Base-by-base conservation (phyloP, 2,797 vertebrate genomes). In the Fratercula arctica region DNA sequence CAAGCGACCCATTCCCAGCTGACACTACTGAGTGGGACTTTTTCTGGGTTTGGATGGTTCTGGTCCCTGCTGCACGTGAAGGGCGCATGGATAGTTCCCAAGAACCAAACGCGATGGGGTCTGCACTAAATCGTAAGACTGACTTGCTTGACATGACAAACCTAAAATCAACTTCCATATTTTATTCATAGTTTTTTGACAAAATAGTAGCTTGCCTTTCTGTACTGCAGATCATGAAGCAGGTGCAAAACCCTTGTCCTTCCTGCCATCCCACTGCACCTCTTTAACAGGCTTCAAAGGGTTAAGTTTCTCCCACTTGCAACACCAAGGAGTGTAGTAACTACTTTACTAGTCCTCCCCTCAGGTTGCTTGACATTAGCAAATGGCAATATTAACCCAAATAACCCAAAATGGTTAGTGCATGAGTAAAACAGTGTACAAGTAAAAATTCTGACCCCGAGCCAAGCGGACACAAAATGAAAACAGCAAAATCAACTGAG, bases 11-110 rank as follows among this genome's bases (percentile, higher is more conserved):
- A 1, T 29, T 70, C 68, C 17, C 56, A 85, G 21, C 6, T 61
- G 41, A 61, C 28, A 41, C 28, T 39, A 29, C 28, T 43, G 35
- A 60, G 29, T 0, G 0, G 13, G 39, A 5, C 5, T 68, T 77
- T 77, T 60, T 59, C 31, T 57, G 33, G 8, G 37, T 89, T 84
- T 3, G 0, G 24, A 29, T 26, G 21, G 10, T 35, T 75, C 43
- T 48, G 20, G 33, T 67, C 56, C 26, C 19, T 66, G 21, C 21
- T 66, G 19, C 43, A 53, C 1, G 2, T 43, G 26, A 87, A 80
- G 13, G 29, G 18, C 3, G 5, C 0, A 0, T 0, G 0, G 37
- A 41, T 16, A 76, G 31, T 17, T 80, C 43, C 37, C 24, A 6
- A 53, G 50, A 74, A 53, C 10, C 41, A 70, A 46, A 35, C 0